Base-by-base conservation (phyloP, 2,888 invertebrate genomes). In the Pandemis corylana region DNA sequence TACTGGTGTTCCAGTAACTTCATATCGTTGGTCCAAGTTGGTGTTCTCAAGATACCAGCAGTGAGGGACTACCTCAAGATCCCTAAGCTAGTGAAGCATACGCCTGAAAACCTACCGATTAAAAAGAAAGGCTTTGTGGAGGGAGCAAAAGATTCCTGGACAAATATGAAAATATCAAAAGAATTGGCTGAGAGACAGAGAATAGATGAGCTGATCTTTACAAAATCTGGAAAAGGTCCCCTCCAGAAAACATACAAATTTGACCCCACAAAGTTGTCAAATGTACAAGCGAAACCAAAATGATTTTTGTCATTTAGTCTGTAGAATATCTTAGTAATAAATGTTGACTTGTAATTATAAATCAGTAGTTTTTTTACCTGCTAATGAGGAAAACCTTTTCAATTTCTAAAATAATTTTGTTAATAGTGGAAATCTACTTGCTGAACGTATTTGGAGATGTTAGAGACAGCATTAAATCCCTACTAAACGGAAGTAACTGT, bases 1-100 rank as follows among this genome's bases (percentile, higher is more conserved):
- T 99, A 99, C 86, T 99, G 99, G 99, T 95, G 96, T 15, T 96
- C 97, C 42, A 97, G 97, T 80, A 99, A 99, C 88, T 95, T 97
- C 64, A 96, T 98, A 78, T 98, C 98, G 0, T 88, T 99, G 5
- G 78, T 95, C 0, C 98, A 99, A 96, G 97, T 97, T 7, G 95
- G 96, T 9, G 70, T 98, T 71, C 89, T 99, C 13, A 97, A 95
- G 90, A 95, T 97, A 77, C 97, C 98, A 9, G 87, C 92, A 41
- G 96, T 99, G 0, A 94, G 97, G 81, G 93, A 95, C 1, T 97
- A 95, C 82, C 97, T 98, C 76, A 96, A 97, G 76, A 98, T 99
- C 74, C 96, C 97, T 4, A 91, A 90, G 74, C 79, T 96, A 76
- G 81, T 96, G 0, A 92, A 90, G 67, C 96, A 96, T 78, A 86